phyloP scores from a whole-genome alignment of 2,888 invertebrate genomes.

The Podotricha telesiphe region DNA sequence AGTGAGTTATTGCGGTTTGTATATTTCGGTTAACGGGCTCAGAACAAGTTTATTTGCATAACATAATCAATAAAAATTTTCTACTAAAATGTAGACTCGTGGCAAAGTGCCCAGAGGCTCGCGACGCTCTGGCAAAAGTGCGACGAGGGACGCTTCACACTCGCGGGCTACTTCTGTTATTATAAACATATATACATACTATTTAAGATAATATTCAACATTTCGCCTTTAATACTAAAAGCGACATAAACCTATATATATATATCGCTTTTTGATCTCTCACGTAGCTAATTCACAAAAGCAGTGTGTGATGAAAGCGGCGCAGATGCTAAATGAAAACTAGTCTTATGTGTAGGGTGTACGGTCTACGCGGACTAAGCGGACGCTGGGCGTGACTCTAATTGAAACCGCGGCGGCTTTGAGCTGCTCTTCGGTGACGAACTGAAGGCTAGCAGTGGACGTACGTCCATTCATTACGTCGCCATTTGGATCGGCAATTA shows the following conservation, averaged over 20 bases:
- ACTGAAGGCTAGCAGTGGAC: constrained; percentile 24
- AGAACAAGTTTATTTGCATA: not conserved
- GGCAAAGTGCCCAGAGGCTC: constrained; percentile 9
- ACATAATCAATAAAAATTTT: constrained; percentile 11
- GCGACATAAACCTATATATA: constrained; percentile 2
- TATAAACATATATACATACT: too few species aligned
- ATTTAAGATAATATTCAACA: not conserved
- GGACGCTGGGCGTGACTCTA: not conserved
- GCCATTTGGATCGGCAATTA: constrained; percentile 21
- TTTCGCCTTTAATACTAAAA: constrained; percentile 11
- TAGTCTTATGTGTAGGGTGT: not conserved
- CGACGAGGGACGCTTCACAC: not conserved
- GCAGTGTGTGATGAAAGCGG: constrained; percentile 1
- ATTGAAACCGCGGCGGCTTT: constrained; percentile 12
- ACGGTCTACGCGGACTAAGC: not conserved
- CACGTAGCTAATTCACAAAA: not conserved
- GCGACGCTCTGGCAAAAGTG: too few species aligned
- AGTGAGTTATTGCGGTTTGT: not conserved
- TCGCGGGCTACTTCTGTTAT: not conserved
- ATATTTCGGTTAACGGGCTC: not conserved
- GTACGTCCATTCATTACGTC: constrained; percentile 12
- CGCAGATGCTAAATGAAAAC: not conserved
- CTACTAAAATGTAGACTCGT: constrained; percentile 2
- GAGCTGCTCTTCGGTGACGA: constrained; percentile 5
- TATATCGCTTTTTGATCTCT: constrained; percentile 10